Percentiles rank a stretch among this genome's conserved stretches.
phyloP scores from a whole-genome alignment of 2,113 vertebrate species.

The Sphyrna mokarran region DNA sequence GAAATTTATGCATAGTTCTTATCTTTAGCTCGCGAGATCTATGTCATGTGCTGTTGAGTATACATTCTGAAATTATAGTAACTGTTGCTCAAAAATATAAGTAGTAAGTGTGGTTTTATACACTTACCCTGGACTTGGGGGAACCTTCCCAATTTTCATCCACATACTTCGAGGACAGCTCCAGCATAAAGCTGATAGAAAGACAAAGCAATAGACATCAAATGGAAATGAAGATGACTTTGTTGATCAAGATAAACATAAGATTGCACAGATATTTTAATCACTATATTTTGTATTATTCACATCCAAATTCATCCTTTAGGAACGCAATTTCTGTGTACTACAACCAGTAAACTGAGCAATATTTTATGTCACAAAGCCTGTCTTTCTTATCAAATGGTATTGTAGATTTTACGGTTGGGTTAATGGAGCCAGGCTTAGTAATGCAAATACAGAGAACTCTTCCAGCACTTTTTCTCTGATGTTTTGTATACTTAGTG shows the following conservation, averaged over 20 bases:
- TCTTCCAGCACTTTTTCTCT: neutral
- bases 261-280: neutral
- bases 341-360: neutral
- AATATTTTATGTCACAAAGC: neutral
- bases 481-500: neutral
- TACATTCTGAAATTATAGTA: neutral
- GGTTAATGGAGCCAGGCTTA: neutral
- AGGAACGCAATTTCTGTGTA: neutral
- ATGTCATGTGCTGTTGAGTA: neutral
- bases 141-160: conserved; percentile 99
- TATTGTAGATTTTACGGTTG: neutral
- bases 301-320: neutral
- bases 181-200: conserved; percentile 79
- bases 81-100: neutral
- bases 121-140: conserved; percentile 97
- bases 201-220: conserved; percentile 41
- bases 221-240: neutral
- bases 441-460: neutral
- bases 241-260: neutral
- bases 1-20: neutral
- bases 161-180: conserved; percentile 95
- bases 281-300: neutral
- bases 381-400: neutral
- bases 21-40: neutral
- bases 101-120: neutral